These are phyloP conservation scores for Lontra canadensis DNA, from an alignment of 2,113 vertebrate species.

Conservation along the genomic window DNA sequence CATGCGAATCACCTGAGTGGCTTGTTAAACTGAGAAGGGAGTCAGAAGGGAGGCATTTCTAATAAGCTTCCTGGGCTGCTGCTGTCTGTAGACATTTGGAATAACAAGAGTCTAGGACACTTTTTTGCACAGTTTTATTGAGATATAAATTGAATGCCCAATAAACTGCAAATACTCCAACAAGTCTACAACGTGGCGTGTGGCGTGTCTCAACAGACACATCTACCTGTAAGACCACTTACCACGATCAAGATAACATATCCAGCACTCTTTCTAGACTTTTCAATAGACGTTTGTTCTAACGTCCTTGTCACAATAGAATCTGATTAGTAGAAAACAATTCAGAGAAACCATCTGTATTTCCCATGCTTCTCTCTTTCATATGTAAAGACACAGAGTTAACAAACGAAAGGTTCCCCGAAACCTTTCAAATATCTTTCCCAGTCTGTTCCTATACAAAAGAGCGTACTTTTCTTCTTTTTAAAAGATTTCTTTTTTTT, in stretches of 20 bases:
- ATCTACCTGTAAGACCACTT: not conserved
- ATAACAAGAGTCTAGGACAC: not conserved
- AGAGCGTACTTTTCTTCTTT: not conserved
- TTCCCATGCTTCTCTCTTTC: not conserved
- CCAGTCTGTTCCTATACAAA: not conserved
- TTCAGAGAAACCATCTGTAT: not conserved
- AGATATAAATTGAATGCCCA: not conserved
- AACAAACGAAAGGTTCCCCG: not conserved
- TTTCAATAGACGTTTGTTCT: not conserved
- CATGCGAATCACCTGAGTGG: not conserved
- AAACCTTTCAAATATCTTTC: slow-evolving; percentile 14
- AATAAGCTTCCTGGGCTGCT: not conserved
- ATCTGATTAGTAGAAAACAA: not conserved
- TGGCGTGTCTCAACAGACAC: not conserved
- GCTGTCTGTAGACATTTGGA: not conserved
- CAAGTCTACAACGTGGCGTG: not conserved
- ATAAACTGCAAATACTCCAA: not conserved
- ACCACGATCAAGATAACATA: not conserved
- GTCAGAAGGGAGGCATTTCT: not conserved
- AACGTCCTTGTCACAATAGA: not conserved
- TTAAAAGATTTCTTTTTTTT: no score
- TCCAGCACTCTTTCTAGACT: not conserved
- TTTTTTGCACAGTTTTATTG: not conserved
- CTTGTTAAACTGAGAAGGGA: not conserved
- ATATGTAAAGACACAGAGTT: not conserved